A percentile compares a stretch with the other conserved stretches of the same genome.
These are phyloP conservation scores for Peromyscus eremicus DNA, from an alignment of 2,797 vertebrate genomes.

Conservation along the genomic window DNA sequence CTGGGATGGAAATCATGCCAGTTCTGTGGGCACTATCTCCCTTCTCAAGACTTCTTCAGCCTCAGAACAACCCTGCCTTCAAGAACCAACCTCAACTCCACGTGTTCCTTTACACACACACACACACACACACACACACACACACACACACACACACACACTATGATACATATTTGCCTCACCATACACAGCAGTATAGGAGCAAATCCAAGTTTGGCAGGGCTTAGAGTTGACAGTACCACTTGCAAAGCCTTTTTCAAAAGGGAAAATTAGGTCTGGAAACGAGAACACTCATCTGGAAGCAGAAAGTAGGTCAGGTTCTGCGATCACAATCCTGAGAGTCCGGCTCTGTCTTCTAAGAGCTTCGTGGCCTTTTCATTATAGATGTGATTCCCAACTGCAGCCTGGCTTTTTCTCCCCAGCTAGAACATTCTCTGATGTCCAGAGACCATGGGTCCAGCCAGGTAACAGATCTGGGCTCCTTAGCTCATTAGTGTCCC, in stretches of 20 bases:
- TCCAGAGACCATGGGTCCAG: not conserved
- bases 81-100: no score
- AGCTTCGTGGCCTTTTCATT: no score
- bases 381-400: not conserved
- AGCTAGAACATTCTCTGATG: not conserved
- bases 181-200: no score
- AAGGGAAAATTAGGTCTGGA: not conserved
- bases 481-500: not conserved
- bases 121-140: no score
- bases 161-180: no score
- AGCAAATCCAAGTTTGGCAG: not conserved
- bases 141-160: not conserved
- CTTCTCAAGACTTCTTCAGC: no score
- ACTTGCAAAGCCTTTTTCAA: not conserved
- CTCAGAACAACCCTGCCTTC: not conserved
- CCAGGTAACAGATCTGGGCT: not conserved
- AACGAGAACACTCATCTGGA: not conserved
- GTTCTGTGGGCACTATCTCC: accelerated
- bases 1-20: not conserved
- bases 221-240: not conserved
- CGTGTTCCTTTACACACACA: accelerated
- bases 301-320: not conserved
- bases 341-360: not conserved
- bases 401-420: no score
- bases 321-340: not conserved